A percentile compares a stretch with the other conserved stretches of the same genome.
Evolutionary conservation across 2,113 vertebrate genomes (phyloP).

Genomic region (Mobula hypostoma): DNA sequence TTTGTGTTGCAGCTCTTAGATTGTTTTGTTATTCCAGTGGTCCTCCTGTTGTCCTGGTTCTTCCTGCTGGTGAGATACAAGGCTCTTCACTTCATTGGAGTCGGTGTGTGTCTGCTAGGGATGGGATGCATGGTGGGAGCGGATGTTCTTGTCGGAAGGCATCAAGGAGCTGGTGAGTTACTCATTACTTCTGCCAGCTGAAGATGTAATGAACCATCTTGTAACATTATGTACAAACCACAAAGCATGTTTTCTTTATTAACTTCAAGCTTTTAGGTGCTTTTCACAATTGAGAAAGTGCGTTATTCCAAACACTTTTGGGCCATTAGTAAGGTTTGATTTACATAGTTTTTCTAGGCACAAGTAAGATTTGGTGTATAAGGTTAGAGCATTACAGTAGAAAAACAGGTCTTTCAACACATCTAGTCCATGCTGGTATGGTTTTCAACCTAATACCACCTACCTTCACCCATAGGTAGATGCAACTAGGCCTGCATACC

Average conservation of each 20-base stretch:
- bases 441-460: too few relatives aligned
- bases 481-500: too few relatives aligned
- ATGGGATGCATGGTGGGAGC: constrained; percentile 90
- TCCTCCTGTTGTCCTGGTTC: constrained; percentile 90
- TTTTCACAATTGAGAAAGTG: not conserved
- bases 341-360: not conserved
- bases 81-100: constrained; percentile 79
- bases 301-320: not conserved
- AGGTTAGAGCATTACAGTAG: too few relatives aligned
- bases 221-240: not conserved
- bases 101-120: constrained; percentile 83
- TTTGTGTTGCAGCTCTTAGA: constrained; percentile 70
- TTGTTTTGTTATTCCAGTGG: constrained; percentile 88
- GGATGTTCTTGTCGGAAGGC: constrained; percentile 78
- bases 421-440: too few relatives aligned
- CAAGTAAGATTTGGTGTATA: not conserved
- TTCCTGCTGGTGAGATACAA: constrained; percentile 91
- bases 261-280: not conserved
- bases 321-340: not conserved
- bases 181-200: not conserved
- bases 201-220: constrained; percentile 9
- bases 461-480: too few relatives aligned
- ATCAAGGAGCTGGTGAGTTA: constrained; percentile 78
- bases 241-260: not conserved
- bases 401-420: too few relatives aligned